Evolutionary conservation across 2,797 vertebrate species (phyloP), one percentile per base, ranked within the genome.

Genomic region (Australoheros facetus): DNA sequence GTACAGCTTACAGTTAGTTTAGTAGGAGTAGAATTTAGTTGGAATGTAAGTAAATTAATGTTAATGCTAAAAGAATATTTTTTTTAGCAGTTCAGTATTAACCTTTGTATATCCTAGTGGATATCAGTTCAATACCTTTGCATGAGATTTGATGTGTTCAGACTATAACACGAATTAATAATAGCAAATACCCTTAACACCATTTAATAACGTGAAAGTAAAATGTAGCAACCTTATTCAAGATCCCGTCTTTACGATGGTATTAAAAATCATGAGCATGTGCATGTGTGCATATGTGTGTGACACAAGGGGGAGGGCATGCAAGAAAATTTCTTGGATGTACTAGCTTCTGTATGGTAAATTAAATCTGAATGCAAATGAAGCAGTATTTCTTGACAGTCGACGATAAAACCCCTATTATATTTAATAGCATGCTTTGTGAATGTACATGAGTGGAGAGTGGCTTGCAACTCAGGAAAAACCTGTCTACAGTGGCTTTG

Each of bases 361-460:
- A 95, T 96, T 95, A 95, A 95, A 96, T 95, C 95, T 93, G 93
- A 95, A 95, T 95, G 95, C 95, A 96, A 96, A 96, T 96, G 94
- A 93, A 93, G 94, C 91, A 77, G 93, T 94, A 95, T 96, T 95
- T 92, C 93, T 93, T 95, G 95, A 96, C 95, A 95, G 94, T 93
- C 79, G 71, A 93, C 95, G 95, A 96, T 96, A 95, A 96, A 96
- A 96, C 93, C 93, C 95, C 95, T 94, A 94, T 96, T 96, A 95
- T 95, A 94, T 95, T 95, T 96, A 96, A 96, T 95, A 94, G 95
- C 95, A 95, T 95, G 95, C 94, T 95, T 95, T 96, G 95, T 94
- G 95, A 96, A 93, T 94, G 94, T 95, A 94, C 94, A 95, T 91
- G 93, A 95, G 93, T 84, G 92, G 92, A 94, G 92, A 94, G 84